Evolutionary conservation across 1,140 invertebrate genomes (phyloP).

Genomic region (Cardiocondyla obscurior): DNA sequence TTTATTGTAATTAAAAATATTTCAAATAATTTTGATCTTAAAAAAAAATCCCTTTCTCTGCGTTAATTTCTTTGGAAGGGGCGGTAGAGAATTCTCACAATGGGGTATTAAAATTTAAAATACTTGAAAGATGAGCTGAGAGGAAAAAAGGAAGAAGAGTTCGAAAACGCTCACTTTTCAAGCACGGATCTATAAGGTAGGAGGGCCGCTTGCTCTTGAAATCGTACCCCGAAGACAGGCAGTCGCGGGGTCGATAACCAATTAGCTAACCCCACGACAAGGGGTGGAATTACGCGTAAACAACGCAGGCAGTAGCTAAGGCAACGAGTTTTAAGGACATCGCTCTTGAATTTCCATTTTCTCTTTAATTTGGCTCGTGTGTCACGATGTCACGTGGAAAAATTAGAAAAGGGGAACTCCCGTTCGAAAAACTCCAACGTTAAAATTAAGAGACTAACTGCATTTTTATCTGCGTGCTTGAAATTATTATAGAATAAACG

Average conservation of each 20-base stretch:
- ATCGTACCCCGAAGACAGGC: constrained; percentile 57
- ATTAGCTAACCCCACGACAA: constrained; percentile 67
- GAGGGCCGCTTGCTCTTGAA: constrained; percentile 32
- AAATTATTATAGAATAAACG: neutral
- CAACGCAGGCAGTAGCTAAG: constrained; percentile 61
- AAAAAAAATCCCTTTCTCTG: neutral
- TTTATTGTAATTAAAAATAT: neutral
- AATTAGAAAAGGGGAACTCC: neutral
- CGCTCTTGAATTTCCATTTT: constrained; percentile 52
- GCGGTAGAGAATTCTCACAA: constrained; percentile 14
- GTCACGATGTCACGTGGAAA: constrained; percentile 8
- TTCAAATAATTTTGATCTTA: neutral
- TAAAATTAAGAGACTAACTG: neutral
- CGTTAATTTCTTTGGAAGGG: neutral
- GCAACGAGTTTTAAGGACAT: constrained; percentile 63
- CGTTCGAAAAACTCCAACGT: neutral
- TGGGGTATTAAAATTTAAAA: constrained; percentile 44
- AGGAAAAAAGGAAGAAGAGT: neutral
- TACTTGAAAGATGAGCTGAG: neutral
- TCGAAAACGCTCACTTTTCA: constrained; percentile 5
- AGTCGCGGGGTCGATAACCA: constrained; percentile 64
- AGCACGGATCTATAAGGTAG: neutral
- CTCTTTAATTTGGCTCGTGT: constrained; percentile 47
- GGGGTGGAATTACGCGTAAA: constrained; percentile 67
- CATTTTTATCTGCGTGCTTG: neutral